Conservation (phyloP, 1,140 invertebrate genomes). For the Brachionus paranguensis region DNA sequence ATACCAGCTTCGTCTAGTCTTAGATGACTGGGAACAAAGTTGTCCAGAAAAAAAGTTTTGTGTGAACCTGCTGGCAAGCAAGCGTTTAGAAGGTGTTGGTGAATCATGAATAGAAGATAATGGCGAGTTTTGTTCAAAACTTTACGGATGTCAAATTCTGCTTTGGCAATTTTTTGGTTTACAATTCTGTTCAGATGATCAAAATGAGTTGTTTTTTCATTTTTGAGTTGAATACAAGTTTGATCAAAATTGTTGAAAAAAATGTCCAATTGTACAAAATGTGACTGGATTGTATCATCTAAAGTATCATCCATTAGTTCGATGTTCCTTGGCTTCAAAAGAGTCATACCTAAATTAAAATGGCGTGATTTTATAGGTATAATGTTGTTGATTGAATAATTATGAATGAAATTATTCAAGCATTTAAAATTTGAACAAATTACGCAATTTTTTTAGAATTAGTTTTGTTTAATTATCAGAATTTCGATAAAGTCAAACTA, state of each 20-base stretch:
- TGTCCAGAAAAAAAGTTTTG: background rate
- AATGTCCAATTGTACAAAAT: background rate
- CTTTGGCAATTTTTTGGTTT: background rate
- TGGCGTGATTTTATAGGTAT: conserved; percentile 9
- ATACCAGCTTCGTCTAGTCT: background rate
- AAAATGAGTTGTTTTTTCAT: background rate
- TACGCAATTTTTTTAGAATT: conserved; percentile 1
- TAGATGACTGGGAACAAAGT: background rate
- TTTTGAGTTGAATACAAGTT: background rate
- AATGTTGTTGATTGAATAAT: background rate
- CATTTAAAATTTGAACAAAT: background rate
- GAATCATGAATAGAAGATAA: background rate
- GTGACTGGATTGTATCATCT: background rate
- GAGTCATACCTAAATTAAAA: background rate
- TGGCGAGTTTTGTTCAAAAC: background rate
- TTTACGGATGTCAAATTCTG: background rate
- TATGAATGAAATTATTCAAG: background rate
- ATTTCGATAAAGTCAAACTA: conserved; percentile 8
- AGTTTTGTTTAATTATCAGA: background rate
- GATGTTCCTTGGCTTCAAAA: background rate
- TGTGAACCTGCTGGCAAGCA: background rate
- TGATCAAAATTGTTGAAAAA: background rate
- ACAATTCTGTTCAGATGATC: background rate
- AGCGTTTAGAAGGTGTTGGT: background rate
- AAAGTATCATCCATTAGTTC: background rate